Base-by-base conservation (phyloP, 2,888 invertebrate genomes). In the Molanna angustata region DNA sequence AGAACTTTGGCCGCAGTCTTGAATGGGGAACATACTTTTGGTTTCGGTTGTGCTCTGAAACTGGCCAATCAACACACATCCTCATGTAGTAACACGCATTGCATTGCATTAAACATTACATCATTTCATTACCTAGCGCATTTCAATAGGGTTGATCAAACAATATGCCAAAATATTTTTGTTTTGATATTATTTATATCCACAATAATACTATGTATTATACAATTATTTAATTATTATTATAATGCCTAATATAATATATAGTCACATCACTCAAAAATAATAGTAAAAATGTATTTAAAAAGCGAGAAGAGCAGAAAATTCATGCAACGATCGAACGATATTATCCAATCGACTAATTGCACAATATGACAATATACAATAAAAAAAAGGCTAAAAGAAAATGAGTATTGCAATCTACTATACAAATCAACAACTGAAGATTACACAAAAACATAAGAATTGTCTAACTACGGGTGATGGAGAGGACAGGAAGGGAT, bases 1-100 rank as follows among this genome's bases (percentile, higher is more conserved):
- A 85, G 80, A 74, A 84, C 80, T 82, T 83, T 83, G 77, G 84
- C 80, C 73, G 84, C 83, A 77, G 82, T 83, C 83, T 84, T 85
- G 82, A 84, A 83, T 79, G 84, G 82, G 74, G 82, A 82, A 80
- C 83, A 83, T 72, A 76, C 78, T 80, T 82, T 82, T 74, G 80
- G 77, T 80, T 82, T 82, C 80, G 74, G 70, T 69, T 76, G 73
- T 71, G 75, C 54, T 49, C 74, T 77, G 76, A 73, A 74, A 74
- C 76, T 78, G 76, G 73, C 70, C 60, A 60, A 56, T 51, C 51
- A 51, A 52, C 45, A 59, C 52, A 54, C 49, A 50, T 33, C 40
- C 50, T 39, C 46, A 56, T 49, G 45, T 55, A 55, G 47, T 52
- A 52, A 47, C 55, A 49, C 51, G 42, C 47, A 19, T 35, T 43